A percentile compares a stretch with the other conserved stretches of the same genome.
Evolutionary conservation across 1,140 invertebrate genomes (phyloP).

Genomic region (Drosophila elegans): DNA sequence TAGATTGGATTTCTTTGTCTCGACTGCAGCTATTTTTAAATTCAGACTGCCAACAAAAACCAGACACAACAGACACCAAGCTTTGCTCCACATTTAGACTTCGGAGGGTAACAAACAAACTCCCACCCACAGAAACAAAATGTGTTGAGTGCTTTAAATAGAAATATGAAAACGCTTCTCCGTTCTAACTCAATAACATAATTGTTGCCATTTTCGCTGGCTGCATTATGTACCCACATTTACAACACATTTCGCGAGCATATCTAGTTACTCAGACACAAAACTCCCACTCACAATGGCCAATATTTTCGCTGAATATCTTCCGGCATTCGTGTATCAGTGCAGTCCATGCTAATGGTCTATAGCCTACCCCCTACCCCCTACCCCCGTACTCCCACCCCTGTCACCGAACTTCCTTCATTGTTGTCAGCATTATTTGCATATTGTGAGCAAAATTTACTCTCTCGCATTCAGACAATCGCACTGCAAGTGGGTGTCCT

Average conservation of each 20-base stretch:
- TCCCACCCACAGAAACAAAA: conserved; percentile 6
- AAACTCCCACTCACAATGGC: conserved; percentile 53
- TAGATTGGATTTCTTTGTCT: conserved; percentile 39
- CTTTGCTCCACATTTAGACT: background rate
- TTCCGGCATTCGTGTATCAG: conserved; percentile 53
- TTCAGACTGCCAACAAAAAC: background rate
- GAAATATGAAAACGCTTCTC: conserved; percentile 1
- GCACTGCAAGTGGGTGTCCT: conserved; percentile 55
- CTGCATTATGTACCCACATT: conserved; percentile 59
- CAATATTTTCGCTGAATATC: conserved; percentile 51
- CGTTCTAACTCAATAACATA: conserved; percentile 67
- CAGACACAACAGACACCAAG: conserved; percentile 5
- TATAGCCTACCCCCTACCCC: conserved; percentile 19
- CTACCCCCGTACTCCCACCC: background rate
- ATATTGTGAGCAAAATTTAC: conserved; percentile 77
- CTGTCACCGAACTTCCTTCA: conserved; percentile 39
- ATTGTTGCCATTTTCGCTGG: conserved; percentile 62
- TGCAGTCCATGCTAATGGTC: conserved; percentile 70
- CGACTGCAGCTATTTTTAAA: conserved; percentile 22
- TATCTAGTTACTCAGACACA: conserved; percentile 60
- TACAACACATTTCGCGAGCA: conserved; percentile 47
- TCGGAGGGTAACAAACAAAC: background rate
- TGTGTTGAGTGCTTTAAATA: background rate
- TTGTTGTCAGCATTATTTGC: conserved; percentile 82
- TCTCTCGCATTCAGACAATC: conserved; percentile 57